A percentile compares a stretch with the other conserved stretches of the same genome.
Conservation (phyloP, 2,797 vertebrate genomes). For the Acanthis flammea region DNA sequence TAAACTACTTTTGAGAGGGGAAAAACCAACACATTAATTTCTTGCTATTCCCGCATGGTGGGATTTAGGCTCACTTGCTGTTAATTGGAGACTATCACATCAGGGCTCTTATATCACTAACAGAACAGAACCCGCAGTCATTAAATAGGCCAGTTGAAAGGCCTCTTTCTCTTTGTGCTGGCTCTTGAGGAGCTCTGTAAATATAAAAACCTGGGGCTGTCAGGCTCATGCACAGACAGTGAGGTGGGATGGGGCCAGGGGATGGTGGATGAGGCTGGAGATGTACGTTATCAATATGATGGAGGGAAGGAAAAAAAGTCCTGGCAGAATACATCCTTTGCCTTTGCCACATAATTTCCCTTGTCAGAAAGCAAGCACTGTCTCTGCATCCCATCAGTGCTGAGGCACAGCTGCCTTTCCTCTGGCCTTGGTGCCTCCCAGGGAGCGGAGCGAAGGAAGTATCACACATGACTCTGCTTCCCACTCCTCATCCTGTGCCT, state of each 20-base stretch:
- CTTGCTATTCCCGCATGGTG: background rate
- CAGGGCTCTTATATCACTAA: background rate
- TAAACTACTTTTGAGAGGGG: background rate
- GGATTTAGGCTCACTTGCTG: background rate
- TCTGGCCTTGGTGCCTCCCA: rapidly evolving
- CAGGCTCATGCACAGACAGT: background rate
- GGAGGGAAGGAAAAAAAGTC: background rate
- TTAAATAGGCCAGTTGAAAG: background rate
- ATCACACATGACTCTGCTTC: rapidly evolving
- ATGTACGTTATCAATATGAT: rapidly evolving
- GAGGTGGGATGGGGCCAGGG: background rate
- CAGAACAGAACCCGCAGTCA: background rate
- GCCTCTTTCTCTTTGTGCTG: background rate
- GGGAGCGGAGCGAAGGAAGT: rapidly evolving
- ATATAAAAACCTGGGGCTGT: background rate
- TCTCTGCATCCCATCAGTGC: background rate
- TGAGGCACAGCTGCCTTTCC: background rate
- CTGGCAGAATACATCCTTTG: background rate
- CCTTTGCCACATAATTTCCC: background rate
- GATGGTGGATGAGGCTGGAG: background rate
- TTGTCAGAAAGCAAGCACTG: rapidly evolving
- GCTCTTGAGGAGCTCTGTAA: background rate
- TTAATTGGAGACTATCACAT: background rate
- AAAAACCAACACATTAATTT: background rate
- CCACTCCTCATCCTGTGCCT: background rate